Conservation (phyloP, 2,888 invertebrate genomes). For the Strigamia crassipes region DNA sequence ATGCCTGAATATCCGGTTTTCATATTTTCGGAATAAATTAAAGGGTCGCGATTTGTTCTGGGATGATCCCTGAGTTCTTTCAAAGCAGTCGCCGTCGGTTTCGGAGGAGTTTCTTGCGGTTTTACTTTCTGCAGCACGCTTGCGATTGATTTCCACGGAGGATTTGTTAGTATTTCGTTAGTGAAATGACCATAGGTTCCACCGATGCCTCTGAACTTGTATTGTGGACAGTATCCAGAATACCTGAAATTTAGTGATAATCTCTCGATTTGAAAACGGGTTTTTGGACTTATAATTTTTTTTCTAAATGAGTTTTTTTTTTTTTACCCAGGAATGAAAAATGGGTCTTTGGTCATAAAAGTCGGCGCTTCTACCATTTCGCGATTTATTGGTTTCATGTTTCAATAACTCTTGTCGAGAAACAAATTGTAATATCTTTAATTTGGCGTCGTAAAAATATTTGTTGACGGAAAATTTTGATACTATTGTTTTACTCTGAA, state of each 20-base stretch:
- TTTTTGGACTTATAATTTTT: too few relatives aligned
- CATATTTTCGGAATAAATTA: background rate
- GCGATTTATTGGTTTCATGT: background rate
- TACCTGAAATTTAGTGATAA: too few relatives aligned
- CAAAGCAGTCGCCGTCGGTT: background rate
- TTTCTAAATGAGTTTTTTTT: too few relatives aligned
- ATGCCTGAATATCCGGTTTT: constrained; percentile 15
- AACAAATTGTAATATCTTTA: background rate
- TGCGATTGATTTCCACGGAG: background rate
- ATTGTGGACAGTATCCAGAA: constrained; percentile 10
- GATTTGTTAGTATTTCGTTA: constrained; percentile 6
- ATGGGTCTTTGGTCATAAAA: constrained; percentile 23
- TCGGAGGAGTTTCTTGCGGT: background rate
- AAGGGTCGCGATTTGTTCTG: background rate
- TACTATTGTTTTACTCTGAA: background rate
- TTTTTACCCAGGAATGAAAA: constrained; percentile 23
- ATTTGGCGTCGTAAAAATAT: background rate
- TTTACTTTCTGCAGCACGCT: background rate
- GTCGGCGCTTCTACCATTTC: background rate
- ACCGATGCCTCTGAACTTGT: background rate
- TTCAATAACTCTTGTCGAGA: background rate
- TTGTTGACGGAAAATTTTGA: background rate
- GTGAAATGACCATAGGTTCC: constrained; percentile 20
- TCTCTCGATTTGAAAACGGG: too few relatives aligned
- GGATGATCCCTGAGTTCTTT: background rate